Conservation (phyloP, 2,113 vertebrate species). For the Scalopus aquaticus region DNA sequence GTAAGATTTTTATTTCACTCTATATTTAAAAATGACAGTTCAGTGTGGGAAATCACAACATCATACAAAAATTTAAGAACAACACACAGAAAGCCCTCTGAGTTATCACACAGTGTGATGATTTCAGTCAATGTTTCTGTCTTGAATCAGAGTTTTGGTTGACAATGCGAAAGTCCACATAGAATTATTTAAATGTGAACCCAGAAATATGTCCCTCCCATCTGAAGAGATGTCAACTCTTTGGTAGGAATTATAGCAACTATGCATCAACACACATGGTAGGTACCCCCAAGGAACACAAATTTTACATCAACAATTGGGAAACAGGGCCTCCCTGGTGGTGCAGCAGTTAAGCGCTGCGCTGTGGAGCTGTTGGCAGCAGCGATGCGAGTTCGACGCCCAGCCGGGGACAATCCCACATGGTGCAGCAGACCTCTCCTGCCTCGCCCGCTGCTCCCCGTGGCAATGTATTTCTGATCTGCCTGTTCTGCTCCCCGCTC, state of each 20-base stretch:
- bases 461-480: no score
- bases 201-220: background rate
- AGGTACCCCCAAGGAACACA: background rate
- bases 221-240: no score
- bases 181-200: background rate
- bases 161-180: background rate
- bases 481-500: no score
- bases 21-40: background rate
- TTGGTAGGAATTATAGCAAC: background rate
- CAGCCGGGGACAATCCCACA: no score
- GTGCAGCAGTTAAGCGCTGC: no score
- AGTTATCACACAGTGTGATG: background rate
- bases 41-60: background rate
- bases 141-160: background rate
- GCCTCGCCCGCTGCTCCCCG: no score
- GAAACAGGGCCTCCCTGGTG: no score
- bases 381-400: no score
- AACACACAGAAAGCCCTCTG: background rate
- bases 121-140: background rate
- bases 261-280: background rate
- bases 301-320: background rate
- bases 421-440: no score
- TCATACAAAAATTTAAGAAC: background rate
- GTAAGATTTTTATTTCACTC: background rate
- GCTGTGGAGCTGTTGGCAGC: no score